Evolutionary conservation across 1,140 invertebrate genomes (phyloP).

Genomic region (Ceratina calcarata): DNA sequence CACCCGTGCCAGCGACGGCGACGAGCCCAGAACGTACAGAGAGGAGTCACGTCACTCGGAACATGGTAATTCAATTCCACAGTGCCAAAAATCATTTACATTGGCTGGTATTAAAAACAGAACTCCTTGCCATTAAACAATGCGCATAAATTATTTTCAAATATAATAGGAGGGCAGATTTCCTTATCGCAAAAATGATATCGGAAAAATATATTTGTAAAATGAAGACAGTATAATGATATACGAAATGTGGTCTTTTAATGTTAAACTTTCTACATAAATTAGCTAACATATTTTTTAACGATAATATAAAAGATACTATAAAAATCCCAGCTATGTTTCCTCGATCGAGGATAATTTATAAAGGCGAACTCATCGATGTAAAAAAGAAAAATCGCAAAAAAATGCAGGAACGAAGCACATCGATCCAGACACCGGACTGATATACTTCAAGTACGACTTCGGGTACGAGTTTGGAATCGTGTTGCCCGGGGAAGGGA

Average conservation of each 20-base stretch:
- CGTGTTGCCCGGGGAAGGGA: conserved; percentile 85
- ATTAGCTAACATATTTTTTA: neutral
- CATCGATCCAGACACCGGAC: conserved; percentile 87
- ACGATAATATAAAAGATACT: no score
- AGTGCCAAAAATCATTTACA: no score
- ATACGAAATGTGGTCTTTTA: no score
- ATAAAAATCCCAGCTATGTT: no score
- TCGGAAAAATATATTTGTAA: no score
- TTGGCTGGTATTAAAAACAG: neutral
- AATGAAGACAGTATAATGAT: no score
- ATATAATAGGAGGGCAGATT: no score
- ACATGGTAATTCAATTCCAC: conserved; percentile 81
- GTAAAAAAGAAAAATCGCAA: neutral
- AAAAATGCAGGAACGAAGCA: conserved; percentile 85
- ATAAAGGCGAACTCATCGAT: neutral
- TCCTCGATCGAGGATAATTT: neutral
- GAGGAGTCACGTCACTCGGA: conserved; percentile 86
- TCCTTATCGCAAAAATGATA: neutral
- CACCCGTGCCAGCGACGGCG: conserved; percentile 73
- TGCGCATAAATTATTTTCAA: no score
- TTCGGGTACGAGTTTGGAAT: conserved; percentile 91
- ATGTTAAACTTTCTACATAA: neutral
- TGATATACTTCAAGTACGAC: conserved; percentile 92
- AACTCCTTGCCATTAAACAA: no score
- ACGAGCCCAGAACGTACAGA: conserved; percentile 85